A percentile compares a stretch with the other conserved stretches of the same genome.
Conservation (phyloP, 2,888 invertebrate species). For the Drosophila emarginata region DNA sequence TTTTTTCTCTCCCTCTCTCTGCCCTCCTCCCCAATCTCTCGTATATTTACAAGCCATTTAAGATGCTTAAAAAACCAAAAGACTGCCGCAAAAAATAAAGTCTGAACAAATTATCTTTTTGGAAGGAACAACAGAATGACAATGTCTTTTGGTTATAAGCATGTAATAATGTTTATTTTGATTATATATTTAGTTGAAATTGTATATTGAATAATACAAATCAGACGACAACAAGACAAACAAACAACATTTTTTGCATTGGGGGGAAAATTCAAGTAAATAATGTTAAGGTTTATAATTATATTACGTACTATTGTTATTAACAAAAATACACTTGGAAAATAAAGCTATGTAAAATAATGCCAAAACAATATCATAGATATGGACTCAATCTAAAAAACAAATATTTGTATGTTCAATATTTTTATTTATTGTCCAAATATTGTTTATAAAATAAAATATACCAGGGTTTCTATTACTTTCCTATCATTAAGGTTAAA, state of each 20-base stretch:
- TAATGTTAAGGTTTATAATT: not conserved
- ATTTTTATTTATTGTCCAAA: too few relatives aligned
- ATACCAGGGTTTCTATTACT: too few relatives aligned
- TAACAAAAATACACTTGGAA: too few relatives aligned
- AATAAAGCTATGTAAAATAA: too few relatives aligned
- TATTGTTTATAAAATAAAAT: too few relatives aligned
- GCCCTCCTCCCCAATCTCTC: not conserved
- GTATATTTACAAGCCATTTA: conserved; percentile 39
- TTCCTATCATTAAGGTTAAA: too few relatives aligned
- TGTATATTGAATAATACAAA: conserved; percentile 10
- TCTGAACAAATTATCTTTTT: conserved; percentile 6
- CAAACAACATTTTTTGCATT: too few relatives aligned
- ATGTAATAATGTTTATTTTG: conserved; percentile 39
- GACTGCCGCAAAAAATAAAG: not conserved
- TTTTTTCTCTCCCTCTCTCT: not conserved
- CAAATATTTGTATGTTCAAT: too few relatives aligned
- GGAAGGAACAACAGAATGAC: not conserved
- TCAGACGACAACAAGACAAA: not conserved
- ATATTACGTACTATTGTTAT: too few relatives aligned
- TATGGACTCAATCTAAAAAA: too few relatives aligned
- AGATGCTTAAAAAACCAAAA: conserved; percentile 42
- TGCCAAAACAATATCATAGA: too few relatives aligned
- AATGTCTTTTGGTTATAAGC: conserved; percentile 7
- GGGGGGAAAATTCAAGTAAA: not conserved
- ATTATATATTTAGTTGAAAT: conserved; percentile 28